A percentile compares a stretch with the other conserved stretches of the same genome.
These are phyloP conservation scores for Artemia sinica DNA, from an alignment of 2,888 invertebrate species.

Conservation along the genomic window DNA sequence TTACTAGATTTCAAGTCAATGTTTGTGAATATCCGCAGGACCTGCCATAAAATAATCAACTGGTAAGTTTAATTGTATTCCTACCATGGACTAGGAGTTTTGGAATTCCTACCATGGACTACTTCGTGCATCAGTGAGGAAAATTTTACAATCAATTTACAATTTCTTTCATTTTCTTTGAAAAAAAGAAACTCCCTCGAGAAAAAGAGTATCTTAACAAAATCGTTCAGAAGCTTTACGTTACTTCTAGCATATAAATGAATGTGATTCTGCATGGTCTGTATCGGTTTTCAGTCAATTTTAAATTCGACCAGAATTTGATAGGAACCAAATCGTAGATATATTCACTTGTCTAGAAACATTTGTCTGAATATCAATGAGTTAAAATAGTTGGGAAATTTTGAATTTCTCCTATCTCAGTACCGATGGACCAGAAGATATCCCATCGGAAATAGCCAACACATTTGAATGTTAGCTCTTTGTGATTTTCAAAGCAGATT, in stretches of 20 bases:
- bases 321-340: background rate
- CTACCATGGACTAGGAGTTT: too few species aligned
- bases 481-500: too few species aligned
- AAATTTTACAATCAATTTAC: conserved; percentile 13
- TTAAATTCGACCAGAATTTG: background rate
- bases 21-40: too few species aligned
- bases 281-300: background rate
- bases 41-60: too few species aligned
- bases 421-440: background rate
- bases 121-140: background rate
- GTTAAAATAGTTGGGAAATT: background rate
- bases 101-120: background rate
- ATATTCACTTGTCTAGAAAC: conserved; percentile 1
- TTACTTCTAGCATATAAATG: background rate
- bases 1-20: too few species aligned
- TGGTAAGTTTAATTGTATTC: too few species aligned
- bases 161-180: conserved; percentile 6
- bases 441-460: background rate
- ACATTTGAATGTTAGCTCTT: too few species aligned
- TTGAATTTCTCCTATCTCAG: background rate
- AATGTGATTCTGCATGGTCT: background rate
- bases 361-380: conserved; percentile 4
- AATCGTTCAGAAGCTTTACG: background rate
- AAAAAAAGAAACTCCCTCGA: background rate
- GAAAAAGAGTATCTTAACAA: background rate